Evolutionary conservation across 1,140 invertebrate genomes (phyloP), one percentile per base, ranked within the genome.

Genomic region (Panonychus citri): DNA sequence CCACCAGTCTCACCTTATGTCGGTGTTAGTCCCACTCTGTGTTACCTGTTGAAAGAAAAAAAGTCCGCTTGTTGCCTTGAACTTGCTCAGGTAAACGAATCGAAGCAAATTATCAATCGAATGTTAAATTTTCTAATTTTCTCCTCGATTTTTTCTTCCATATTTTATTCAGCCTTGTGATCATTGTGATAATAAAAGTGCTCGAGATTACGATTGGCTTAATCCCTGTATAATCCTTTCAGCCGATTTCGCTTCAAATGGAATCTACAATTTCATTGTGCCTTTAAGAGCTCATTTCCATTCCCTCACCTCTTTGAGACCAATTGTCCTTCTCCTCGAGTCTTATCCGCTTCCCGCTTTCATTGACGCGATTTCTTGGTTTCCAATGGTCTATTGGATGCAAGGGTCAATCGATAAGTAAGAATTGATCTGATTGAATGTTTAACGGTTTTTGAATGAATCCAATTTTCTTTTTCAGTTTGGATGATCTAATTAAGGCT

Each of bases 191-290:
- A 88, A 87, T 67, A 77, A 84, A 53, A 90, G 85, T 65, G 89
- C 89, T 13, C 84, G 87, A 63, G 88, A 96, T 62, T 96, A 96
- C 73, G 88, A 93, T 70, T 98, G 90, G 89, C 82, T 86, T 65
- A 96, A 93, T 69, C 84, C 87, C 67, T 90, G 87, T 3, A 93
- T 98, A 55, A 96, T 98, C 59, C 71, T 97, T 49, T 88, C 90
- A 0, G 89, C 90, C 0, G 91, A 97, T 70, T 91, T 89, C 64
- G 88, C 90, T n/a, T 91, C 85, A 54, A 93, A 89, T 70, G 91
- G 89, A 54, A 90, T 98, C 61, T 96, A 96, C 71, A 98, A 97
- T 72, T 95, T 97, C 66, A 91, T 98, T 58, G 88, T 98, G 61
- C 93, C 93, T 1, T 72, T 98, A 54, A 76, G 93, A 66, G 90